These are phyloP conservation scores for Aldabrachelys gigantea DNA, from an alignment of 2,113 vertebrate genomes.

Conservation along the genomic window DNA sequence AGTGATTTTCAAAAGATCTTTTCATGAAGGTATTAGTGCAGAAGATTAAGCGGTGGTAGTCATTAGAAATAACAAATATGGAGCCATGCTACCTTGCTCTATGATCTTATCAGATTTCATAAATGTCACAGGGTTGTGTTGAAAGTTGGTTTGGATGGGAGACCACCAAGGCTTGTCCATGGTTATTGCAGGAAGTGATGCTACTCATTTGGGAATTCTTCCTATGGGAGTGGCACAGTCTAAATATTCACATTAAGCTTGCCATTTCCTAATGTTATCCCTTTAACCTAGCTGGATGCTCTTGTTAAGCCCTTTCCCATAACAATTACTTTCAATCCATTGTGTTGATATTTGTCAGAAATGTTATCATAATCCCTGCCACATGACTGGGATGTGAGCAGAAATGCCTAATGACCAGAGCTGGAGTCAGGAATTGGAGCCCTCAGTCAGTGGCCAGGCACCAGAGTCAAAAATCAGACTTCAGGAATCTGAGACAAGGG, in stretches of 20 bases:
- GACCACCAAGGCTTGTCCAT: neutral
- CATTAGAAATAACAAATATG: neutral
- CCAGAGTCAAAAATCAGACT: too few relatives aligned
- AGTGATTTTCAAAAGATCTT: neutral
- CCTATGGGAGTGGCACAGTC: accelerated
- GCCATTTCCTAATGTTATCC: neutral
- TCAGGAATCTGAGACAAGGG: too few relatives aligned
- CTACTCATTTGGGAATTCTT: neutral
- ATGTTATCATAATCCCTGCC: neutral
- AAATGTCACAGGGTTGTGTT: neutral
- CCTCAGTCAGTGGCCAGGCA: too few relatives aligned
- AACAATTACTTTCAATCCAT: neutral
- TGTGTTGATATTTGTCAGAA: neutral
- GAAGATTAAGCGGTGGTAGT: neutral
- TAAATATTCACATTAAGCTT: neutral
- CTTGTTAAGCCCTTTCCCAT: neutral
- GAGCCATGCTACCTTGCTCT: neutral
- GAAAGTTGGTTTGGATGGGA: neutral
- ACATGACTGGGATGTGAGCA: too few relatives aligned
- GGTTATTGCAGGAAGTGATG: neutral
- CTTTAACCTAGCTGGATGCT: neutral
- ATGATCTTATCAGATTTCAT: neutral
- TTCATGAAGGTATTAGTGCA: neutral
- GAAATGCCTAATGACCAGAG: too few relatives aligned
- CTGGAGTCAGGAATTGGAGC: too few relatives aligned